These are phyloP conservation scores for Scaptomyza cyrtandrae DNA, from an alignment of 2,888 invertebrate species.

Conservation along the genomic window DNA sequence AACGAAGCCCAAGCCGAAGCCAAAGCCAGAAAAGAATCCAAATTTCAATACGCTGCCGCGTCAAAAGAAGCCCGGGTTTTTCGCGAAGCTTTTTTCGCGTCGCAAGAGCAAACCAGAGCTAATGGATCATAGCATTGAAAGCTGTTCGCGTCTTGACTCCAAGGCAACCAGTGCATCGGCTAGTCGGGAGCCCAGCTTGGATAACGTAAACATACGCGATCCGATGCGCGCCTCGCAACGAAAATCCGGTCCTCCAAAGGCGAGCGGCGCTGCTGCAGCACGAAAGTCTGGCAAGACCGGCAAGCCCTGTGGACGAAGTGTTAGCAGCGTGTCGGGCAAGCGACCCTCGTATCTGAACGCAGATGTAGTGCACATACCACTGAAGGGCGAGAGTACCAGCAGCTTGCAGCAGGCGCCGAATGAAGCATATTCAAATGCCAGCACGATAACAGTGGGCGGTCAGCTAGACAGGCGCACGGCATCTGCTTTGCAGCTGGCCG, in stretches of 20 bases:
- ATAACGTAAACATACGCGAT: slow-evolving; percentile 79
- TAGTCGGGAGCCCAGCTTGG: slow-evolving; percentile 82
- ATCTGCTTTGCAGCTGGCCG: slow-evolving; percentile 84
- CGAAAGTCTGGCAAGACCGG: slow-evolving; percentile 61
- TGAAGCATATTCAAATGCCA: slow-evolving; percentile 84
- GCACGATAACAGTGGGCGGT: slow-evolving; percentile 83
- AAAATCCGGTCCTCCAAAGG: slow-evolving; percentile 59
- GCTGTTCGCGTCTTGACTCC: slow-evolving; percentile 55
- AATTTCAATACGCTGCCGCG: slow-evolving; percentile 85
- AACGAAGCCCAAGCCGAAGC: slow-evolving; percentile 46
- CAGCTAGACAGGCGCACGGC: slow-evolving; percentile 84
- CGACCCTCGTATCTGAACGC: slow-evolving; percentile 87
- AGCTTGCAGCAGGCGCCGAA: slow-evolving; percentile 84
- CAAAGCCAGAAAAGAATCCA: slow-evolving; percentile 79
- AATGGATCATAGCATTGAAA: slow-evolving; percentile 64
- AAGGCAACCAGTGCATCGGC: slow-evolving; percentile 64
- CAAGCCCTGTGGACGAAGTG: slow-evolving; percentile 87
- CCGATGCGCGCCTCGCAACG: slow-evolving; percentile 80
- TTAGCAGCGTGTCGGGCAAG: slow-evolving; percentile 87
- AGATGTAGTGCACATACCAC: slow-evolving; percentile 88
- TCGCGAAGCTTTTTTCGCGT: slow-evolving; percentile 88
- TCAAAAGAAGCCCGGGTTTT: slow-evolving; percentile 87
- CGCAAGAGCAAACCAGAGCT: slow-evolving; percentile 86
- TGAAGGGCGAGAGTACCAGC: slow-evolving; percentile 87
- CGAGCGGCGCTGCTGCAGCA: slow-evolving; percentile 13